These are phyloP conservation scores for Mamestra configurata DNA, from an alignment of 1,140 invertebrate species.

Conservation along the genomic window DNA sequence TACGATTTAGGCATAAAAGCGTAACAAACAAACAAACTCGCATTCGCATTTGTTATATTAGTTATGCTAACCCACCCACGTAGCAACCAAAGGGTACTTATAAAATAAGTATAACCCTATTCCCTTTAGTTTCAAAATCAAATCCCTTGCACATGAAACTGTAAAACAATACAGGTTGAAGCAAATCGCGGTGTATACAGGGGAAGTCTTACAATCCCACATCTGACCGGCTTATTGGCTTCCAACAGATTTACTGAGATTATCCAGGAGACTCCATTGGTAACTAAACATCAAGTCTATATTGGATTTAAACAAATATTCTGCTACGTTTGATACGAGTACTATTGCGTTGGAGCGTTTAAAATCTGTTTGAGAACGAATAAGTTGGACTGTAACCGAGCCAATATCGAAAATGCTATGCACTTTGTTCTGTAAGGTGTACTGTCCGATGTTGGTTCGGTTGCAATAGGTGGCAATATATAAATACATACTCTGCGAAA, in stretches of 20 bases:
- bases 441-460: no score
- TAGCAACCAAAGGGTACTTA: no score
- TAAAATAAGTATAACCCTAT: no score
- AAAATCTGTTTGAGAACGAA: neutral
- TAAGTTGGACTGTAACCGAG: neutral
- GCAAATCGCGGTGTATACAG: constrained; percentile 19
- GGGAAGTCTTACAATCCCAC: constrained; percentile 70
- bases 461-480: no score
- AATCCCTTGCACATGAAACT: neutral
- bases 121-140: neutral
- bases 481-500: no score
- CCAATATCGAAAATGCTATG: neutral
- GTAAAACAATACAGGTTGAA: constrained; percentile 23
- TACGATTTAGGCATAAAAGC: no score
- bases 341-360: neutral
- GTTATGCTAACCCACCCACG: no score
- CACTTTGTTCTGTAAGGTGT: no score
- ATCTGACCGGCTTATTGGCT: constrained; percentile 69
- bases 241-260: constrained; percentile 73
- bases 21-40: no score
- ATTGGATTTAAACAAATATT: constrained; percentile 62
- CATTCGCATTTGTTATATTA: no score
- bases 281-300: constrained; percentile 52
- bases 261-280: constrained; percentile 59
- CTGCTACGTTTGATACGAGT: neutral